These are phyloP conservation scores for Sesamia inferens DNA, from an alignment of 2,888 invertebrate genomes.

Conservation along the genomic window DNA sequence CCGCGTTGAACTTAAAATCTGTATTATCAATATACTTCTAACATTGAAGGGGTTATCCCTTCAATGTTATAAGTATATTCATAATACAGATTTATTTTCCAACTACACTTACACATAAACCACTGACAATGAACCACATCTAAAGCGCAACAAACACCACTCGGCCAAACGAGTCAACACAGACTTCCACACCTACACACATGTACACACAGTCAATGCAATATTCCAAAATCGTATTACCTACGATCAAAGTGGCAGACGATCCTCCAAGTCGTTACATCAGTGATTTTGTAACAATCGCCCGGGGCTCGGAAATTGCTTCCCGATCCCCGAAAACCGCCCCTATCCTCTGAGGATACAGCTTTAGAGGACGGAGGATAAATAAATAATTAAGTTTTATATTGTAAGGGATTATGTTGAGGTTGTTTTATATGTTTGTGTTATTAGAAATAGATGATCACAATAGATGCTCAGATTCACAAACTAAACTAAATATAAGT, in stretches of 20 bases:
- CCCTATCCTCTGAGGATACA: slow-evolving; percentile 49
- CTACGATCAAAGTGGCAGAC: slow-evolving; percentile 64
- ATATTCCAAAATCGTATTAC: slow-evolving; percentile 66
- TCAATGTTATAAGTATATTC: no score
- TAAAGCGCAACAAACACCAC: not conserved
- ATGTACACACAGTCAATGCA: slow-evolving; percentile 41
- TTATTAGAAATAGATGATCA: not conserved
- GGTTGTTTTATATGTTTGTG: slow-evolving; percentile 7
- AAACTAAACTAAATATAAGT: no score
- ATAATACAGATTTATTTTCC: not conserved
- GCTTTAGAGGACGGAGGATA: slow-evolving; percentile 10
- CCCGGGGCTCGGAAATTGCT: slow-evolving; percentile 86
- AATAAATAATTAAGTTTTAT: slow-evolving; percentile 46
- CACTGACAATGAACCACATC: not conserved
- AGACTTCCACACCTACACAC: slow-evolving; percentile 7
- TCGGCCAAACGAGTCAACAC: slow-evolving; percentile 7
- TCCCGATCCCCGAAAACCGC: slow-evolving; percentile 66
- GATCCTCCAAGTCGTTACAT: slow-evolving; percentile 65
- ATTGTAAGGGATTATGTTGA: slow-evolving; percentile 9
- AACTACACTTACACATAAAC: not conserved
- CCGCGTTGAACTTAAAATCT: no score
- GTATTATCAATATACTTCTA: no score
- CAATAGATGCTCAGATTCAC: not conserved
- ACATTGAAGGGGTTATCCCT: no score
- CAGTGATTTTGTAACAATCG: slow-evolving; percentile 76